These are phyloP conservation scores for Lithobates sylvaticus DNA, from an alignment of 2,797 vertebrate species.

Conservation along the genomic window DNA sequence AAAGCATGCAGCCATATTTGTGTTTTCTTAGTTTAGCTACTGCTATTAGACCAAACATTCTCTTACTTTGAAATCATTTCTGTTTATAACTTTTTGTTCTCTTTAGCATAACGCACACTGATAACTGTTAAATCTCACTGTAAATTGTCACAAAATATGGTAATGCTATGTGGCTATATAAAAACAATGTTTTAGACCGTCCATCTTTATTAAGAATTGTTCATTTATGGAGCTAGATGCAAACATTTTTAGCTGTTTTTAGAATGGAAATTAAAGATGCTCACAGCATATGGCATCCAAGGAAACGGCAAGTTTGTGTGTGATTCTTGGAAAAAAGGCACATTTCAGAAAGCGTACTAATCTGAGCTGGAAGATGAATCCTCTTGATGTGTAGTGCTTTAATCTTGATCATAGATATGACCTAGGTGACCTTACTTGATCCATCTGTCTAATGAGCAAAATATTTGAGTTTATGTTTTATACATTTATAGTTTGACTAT, in stretches of 20 bases:
- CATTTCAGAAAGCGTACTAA: constrained; percentile 9
- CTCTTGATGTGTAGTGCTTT: constrained; percentile 14
- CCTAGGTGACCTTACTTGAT: constrained; percentile 7
- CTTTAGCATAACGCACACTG: background rate
- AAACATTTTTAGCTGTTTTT: background rate
- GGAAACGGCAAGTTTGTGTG: background rate
- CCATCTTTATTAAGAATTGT: too few relatives aligned
- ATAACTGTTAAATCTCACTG: background rate
- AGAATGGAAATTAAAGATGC: too few relatives aligned
- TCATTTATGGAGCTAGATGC: too few relatives aligned
- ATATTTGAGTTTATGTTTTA: background rate
- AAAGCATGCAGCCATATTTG: background rate
- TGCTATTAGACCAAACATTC: background rate
- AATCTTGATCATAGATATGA: background rate
- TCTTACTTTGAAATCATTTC: background rate
- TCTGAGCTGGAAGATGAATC: background rate
- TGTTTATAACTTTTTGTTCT: background rate
- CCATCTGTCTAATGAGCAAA: constrained; percentile 24
- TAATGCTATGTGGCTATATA: background rate
- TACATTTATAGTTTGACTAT: constrained; percentile 3
- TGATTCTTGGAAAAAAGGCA: background rate
- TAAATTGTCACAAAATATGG: background rate
- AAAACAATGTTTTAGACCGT: too few relatives aligned
- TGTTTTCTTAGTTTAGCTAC: background rate
- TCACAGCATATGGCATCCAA: background rate